Conservation (phyloP, 2,113 vertebrate species). For the Phasianus colchicus region DNA sequence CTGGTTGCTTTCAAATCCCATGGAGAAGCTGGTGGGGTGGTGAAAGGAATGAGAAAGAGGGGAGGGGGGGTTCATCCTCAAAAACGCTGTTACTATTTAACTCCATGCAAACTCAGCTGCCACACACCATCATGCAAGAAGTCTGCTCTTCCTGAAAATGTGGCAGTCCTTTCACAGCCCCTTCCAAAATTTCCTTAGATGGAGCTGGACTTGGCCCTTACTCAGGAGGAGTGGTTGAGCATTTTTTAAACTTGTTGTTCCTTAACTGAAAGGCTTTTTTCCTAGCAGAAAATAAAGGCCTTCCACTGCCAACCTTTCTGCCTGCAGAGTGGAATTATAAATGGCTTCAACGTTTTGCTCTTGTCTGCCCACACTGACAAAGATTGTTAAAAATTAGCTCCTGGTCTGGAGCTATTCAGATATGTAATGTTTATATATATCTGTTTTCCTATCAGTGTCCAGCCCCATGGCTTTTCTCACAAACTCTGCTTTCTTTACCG, state of each 20-base stretch:
- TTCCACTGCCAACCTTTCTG: not conserved
- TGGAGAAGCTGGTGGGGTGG: not conserved
- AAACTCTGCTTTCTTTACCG: not conserved
- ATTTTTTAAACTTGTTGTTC: not conserved
- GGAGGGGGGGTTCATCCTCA: not conserved
- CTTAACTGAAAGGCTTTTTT: not conserved
- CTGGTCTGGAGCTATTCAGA: not conserved
- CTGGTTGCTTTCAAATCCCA: not conserved
- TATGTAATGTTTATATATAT: constrained; percentile 12
- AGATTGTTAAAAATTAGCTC: constrained; percentile 1
- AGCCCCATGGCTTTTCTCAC: not conserved
- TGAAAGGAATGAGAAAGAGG: not conserved
- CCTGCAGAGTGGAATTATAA: not conserved
- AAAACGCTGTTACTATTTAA: not conserved
- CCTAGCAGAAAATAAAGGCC: not conserved
- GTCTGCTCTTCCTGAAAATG: not conserved
- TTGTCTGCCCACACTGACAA: not conserved
- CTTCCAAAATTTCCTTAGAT: not conserved
- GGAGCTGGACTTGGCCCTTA: not conserved
- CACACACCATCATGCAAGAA: not conserved
- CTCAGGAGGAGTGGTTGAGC: not conserved
- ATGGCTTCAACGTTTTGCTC: not conserved
- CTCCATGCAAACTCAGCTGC: not conserved
- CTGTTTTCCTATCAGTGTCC: not conserved
- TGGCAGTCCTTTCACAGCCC: not conserved